Evolutionary conservation across 2,113 vertebrate species (phyloP), one percentile per base, ranked within the genome.

Genomic region (Noctilio leporinus): DNA sequence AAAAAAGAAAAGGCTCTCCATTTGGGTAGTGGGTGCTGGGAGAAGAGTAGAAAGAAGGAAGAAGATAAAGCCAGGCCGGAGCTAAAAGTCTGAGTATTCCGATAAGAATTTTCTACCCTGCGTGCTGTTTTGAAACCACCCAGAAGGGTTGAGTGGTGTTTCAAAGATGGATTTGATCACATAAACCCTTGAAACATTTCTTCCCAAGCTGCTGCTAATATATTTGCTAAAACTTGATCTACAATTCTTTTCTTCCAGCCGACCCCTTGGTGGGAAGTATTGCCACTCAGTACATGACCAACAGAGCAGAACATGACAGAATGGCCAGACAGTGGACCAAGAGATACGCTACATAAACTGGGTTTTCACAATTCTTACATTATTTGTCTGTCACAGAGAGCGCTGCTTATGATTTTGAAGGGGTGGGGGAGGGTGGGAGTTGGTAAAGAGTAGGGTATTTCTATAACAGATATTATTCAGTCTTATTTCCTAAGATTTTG

Each of bases 251-350:
- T 89, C 96, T 98, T 98, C 33, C 98, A 99, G 99, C 99, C 70
- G 99, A 99, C 94, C 99, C 99, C 85, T 98, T 99, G 97, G 99
- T 99, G 98, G 99, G 99, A 98, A 99, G 99, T 96, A 99, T 99
- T 97, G 99, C 99, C 97, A 99, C 99, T 97, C 99, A 99, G 98
- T 99, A 99, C 91, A 99, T 99, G 98, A 99, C 99, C 96, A 99
- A 99, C 99, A 99, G 99, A 99, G 99, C 99, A 82, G 99, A 99
- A 97, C 99, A 99, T 96, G 99, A 99, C 99, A 98, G 99, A 97
- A 99, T 99, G 98, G 99, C 99, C 99, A 99, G 99, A 98, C 99
- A 99, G 97, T 99, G 99, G 99, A 99, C 99, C 96, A 99, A 99
- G 98, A 98, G 99, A 98, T 99, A 99, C 0, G 99, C 99, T 95